These are phyloP conservation scores for Otolemur crassicaudatus DNA, from an alignment of 2,797 vertebrate genomes.

Conservation along the genomic window DNA sequence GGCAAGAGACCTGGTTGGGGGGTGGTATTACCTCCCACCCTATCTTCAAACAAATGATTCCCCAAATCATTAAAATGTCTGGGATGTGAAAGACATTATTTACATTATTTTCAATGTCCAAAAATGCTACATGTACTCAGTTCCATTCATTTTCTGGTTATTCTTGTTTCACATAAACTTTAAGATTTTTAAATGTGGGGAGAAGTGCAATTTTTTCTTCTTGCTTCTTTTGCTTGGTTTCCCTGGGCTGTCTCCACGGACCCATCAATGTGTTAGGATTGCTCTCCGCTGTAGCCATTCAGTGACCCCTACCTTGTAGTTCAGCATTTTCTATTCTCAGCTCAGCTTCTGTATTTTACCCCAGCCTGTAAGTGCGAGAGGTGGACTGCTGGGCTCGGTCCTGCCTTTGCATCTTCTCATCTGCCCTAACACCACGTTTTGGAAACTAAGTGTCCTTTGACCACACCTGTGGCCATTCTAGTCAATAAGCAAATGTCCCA, in stretches of 20 bases:
- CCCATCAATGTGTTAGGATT: fast-evolving
- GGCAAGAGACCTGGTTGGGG: background rate
- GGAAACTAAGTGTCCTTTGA: fast-evolving
- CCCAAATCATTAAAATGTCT: too few relatives aligned
- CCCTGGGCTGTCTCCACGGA: fast-evolving
- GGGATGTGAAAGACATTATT: fast-evolving
- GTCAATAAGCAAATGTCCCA: fast-evolving
- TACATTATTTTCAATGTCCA: background rate
- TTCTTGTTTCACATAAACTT: background rate
- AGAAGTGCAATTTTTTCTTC: fast-evolving
- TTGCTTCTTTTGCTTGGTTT: fast-evolving
- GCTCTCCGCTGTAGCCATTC: fast-evolving
- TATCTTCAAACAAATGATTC: fast-evolving
- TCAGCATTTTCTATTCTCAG: background rate
- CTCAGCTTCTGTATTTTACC: background rate
- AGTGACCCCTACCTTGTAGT: fast-evolving
- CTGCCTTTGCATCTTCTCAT: background rate
- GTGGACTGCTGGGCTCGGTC: background rate
- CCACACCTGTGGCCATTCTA: background rate
- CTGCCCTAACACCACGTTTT: background rate
- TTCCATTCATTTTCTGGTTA: background rate
- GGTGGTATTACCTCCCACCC: too few relatives aligned
- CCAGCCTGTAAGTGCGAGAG: background rate
- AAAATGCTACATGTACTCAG: fast-evolving
- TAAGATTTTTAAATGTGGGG: too few relatives aligned